A percentile compares a stretch with the other conserved stretches of the same genome.
Conservation (phyloP, 1,140 invertebrate species). For the Drosophila ercepeae region DNA sequence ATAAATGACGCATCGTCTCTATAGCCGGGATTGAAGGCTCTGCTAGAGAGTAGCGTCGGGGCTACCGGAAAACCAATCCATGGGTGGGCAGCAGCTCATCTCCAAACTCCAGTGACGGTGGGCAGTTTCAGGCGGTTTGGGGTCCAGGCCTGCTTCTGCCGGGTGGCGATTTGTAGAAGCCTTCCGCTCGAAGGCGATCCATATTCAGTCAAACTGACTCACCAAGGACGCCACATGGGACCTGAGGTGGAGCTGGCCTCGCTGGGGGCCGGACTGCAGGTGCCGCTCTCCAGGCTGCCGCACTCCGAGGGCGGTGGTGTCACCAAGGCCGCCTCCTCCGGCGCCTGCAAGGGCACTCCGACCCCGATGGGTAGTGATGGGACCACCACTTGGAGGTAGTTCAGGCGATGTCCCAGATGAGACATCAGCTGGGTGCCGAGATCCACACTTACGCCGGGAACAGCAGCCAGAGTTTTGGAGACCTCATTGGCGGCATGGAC, state of each 20-base stretch:
- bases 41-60: conserved; percentile 7
- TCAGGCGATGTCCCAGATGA: conserved; percentile 92
- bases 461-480: conserved; percentile 90
- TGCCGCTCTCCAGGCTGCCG: conserved; percentile 76
- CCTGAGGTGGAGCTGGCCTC: conserved; percentile 62
- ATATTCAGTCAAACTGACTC: conserved; percentile 24
- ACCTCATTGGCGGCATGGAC: conserved; percentile 92
- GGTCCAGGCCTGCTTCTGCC: background rate
- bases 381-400: conserved; percentile 85
- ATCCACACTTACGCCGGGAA: conserved; percentile 93
- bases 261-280: conserved; percentile 79
- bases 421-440: conserved; percentile 95
- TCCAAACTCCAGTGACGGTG: background rate
- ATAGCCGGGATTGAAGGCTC: conserved; percentile 27
- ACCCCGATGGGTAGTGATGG: conserved; percentile 66
- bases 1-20: conserved; percentile 14
- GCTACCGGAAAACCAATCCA: background rate
- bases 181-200: conserved; percentile 47
- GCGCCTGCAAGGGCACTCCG: conserved; percentile 38
- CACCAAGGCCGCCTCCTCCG: conserved; percentile 54
- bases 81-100: background rate
- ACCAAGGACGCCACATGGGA: conserved; percentile 82
- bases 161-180: conserved; percentile 26
- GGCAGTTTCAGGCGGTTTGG: conserved; percentile 2
- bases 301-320: conserved; percentile 82